Base-by-base conservation (phyloP, 2,113 vertebrate species). In the Tragelaphus scriptus region DNA sequence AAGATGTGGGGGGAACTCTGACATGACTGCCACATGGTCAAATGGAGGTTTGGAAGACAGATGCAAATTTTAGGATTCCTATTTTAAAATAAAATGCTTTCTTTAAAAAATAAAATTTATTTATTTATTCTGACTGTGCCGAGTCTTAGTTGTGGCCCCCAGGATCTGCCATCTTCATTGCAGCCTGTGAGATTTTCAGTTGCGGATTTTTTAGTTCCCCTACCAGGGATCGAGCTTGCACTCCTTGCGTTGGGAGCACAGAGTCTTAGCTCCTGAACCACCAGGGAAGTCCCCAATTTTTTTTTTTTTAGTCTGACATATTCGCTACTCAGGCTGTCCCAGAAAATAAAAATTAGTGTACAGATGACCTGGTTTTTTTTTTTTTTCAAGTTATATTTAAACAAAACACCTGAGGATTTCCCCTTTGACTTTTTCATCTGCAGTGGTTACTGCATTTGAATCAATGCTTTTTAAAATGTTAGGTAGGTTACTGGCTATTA, bases 351-450 rank as follows among this genome's bases (percentile, higher is more conserved):
- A 55, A 65, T 32, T 14, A 32, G 4, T 79, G 23, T 26, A n/a
- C 9, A 6, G 65, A 80, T 47, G 5, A 80, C 85, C n/a, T 55
- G 14, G 7, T 79, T 92, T 55, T 77, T 68, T 87, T 71, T 82
- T 90, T 84, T 32, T 59, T 49, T 23, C 15, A 56, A 36, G 25
- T 85, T 28, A 17, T 49, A 53, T 56, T 75, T 91, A 55, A 68
- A 61, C 12, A 44, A 81, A 93, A 90, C 2, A 89, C 44, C 17
- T 17, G 13, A 88, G 40, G 49, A 71, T 75, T 91, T 85, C 16
- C n/a, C 26, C 49, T 86, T 96, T 97, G 94, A 58, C n/a, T 98
- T 81, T 82, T 95, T 94, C 82, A 82, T 94, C 85, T 88, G 61
- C 81, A 92, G 82, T 32, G 91, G 86, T 49, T 88, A 90, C 91